Conservation (phyloP, 2,113 vertebrate genomes). For the Galemys pyrenaicus region DNA sequence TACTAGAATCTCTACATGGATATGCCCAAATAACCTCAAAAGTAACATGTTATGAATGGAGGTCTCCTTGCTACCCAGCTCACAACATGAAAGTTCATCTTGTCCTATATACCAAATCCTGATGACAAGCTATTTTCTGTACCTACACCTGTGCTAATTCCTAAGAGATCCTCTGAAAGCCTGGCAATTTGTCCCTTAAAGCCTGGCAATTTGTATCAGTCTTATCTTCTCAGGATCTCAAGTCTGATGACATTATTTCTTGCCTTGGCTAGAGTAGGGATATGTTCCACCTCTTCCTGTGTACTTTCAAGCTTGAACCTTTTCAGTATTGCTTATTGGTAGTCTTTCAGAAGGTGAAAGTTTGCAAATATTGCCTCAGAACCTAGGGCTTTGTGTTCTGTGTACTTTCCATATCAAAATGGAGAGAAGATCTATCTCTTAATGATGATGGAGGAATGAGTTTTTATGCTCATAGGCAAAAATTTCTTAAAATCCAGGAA, state of each 20-base stretch:
- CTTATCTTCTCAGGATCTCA: background rate
- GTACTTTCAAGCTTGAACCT: background rate
- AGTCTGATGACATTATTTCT: background rate
- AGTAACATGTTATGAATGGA: background rate
- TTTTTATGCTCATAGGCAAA: background rate
- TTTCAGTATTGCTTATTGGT: background rate
- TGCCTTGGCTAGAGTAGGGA: background rate
- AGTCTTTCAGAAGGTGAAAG: background rate
- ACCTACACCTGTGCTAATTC: background rate
- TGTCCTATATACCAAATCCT: background rate
- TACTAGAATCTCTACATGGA: background rate
- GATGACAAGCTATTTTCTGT: background rate
- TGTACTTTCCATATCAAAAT: background rate
- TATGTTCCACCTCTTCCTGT: background rate
- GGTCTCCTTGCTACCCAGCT: background rate
- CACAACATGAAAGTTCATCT: background rate
- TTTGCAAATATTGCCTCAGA: background rate
- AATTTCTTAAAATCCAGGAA: background rate
- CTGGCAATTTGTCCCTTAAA: background rate
- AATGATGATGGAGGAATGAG: background rate
- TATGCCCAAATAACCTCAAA: background rate
- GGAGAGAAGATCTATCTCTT: background rate
- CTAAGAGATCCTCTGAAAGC: background rate
- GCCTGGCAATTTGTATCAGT: background rate
- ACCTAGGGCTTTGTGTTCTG: background rate